Conservation (phyloP, 2,888 invertebrate species). For the Empis livida region DNA sequence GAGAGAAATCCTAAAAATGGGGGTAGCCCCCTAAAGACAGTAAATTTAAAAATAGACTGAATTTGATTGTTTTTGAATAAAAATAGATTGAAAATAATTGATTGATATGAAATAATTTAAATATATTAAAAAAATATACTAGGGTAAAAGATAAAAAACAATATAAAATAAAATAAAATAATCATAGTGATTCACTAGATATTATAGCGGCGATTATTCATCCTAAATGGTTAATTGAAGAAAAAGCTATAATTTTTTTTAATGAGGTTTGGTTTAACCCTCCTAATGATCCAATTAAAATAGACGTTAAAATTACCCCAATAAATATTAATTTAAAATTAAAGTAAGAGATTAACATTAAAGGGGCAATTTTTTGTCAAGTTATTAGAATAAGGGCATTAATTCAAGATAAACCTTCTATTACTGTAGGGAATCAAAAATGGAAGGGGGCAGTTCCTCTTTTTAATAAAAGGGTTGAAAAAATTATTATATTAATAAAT, state of each 20-base stretch:
- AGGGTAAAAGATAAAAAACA: slow-evolving; percentile 37
- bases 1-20: slow-evolving; percentile 49
- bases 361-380: slow-evolving; percentile 52
- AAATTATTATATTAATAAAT: slow-evolving; percentile 29
- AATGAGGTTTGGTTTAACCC: slow-evolving; percentile 43
- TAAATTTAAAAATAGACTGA: slow-evolving; percentile 41
- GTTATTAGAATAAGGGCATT: slow-evolving; percentile 44
- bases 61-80: slow-evolving; percentile 35
- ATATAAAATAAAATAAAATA: slow-evolving; percentile 39
- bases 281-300: slow-evolving; percentile 38
- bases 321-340: slow-evolving; percentile 35
- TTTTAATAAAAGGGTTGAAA: slow-evolving; percentile 38
- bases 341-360: slow-evolving; percentile 42
- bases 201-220: slow-evolving; percentile 41
- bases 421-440: slow-evolving; percentile 46
- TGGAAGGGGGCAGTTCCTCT: slow-evolving; percentile 45
- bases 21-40: slow-evolving; percentile 43
- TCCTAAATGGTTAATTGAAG: slow-evolving; percentile 50
- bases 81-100: slow-evolving; percentile 38
- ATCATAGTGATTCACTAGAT: slow-evolving; percentile 38
- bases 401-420: slow-evolving; percentile 44
- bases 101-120: slow-evolving; percentile 40
- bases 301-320: slow-evolving; percentile 37
- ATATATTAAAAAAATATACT: slow-evolving; percentile 37
- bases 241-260: slow-evolving; percentile 47